Percentiles rank a stretch among this genome's conserved stretches.
Conservation (phyloP, 2,797 vertebrate species). For the Sebastolobus alascanus region DNA sequence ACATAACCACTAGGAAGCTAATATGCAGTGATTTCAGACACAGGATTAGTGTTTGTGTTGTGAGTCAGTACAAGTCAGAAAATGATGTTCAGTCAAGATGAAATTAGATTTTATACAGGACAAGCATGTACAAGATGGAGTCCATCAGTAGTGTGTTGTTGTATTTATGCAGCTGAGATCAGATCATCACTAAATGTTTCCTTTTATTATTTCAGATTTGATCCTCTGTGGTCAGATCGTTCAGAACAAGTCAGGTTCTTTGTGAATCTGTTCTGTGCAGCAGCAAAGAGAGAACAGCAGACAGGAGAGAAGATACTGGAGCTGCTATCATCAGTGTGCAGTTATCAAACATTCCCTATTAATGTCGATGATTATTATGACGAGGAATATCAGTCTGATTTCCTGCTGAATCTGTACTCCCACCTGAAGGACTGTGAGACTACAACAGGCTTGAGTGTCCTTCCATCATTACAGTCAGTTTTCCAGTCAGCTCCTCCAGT, state of each 20-base stretch:
- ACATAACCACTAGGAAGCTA: too few relatives aligned
- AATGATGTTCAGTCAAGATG: too few relatives aligned
- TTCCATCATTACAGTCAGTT: neutral
- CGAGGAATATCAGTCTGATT: neutral
- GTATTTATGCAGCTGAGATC: too few relatives aligned
- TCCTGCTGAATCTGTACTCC: neutral
- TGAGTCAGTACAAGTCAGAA: too few relatives aligned
- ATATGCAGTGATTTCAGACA: too few relatives aligned
- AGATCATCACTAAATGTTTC: too few relatives aligned
- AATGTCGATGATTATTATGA: neutral
- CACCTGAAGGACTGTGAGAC: neutral
- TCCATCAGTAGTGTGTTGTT: too few relatives aligned
- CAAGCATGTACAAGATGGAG: too few relatives aligned
- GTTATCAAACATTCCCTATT: neutral
- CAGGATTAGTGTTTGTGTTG: too few relatives aligned
- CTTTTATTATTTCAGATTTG: neutral
- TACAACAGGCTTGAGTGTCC: neutral
- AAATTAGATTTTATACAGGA: too few relatives aligned
- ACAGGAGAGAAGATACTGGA: neutral
- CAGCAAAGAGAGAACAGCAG: neutral
- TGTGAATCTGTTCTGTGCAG: neutral
- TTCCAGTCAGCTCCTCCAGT: neutral
- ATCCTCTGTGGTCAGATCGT: accelerated
- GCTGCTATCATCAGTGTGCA: neutral
- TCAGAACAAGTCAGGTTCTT: neutral